Evolutionary conservation across 2,797 vertebrate genomes (phyloP).

Genomic region (Thaleichthys pacificus): DNA sequence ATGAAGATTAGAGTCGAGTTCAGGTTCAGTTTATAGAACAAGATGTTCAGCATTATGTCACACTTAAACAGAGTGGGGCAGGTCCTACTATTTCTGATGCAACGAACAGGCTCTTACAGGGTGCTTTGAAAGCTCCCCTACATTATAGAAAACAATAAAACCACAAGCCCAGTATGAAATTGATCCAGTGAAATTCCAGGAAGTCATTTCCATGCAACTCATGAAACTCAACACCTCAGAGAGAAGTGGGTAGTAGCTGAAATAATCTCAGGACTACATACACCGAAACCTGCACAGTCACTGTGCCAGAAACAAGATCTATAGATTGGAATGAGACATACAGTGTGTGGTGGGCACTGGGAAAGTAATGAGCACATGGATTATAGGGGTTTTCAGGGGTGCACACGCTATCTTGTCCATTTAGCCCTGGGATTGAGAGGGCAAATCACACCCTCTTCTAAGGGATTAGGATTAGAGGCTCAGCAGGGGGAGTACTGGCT

Average conservation of each 20-base stretch:
- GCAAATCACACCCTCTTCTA: conserved; percentile 14
- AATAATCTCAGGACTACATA: background rate
- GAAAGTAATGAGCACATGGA: conserved; percentile 1
- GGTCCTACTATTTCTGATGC: background rate
- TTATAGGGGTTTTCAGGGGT: background rate
- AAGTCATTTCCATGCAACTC: background rate
- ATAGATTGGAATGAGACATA: background rate
- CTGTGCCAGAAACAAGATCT: background rate
- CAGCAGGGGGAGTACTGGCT: conserved; percentile 1
- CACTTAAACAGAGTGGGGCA: background rate
- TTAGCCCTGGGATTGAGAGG: conserved; percentile 2
- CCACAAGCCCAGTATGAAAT: conserved; percentile 3
- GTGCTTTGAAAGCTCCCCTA: background rate
- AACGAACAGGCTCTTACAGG: background rate
- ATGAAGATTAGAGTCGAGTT: too few species aligned
- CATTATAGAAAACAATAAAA: conserved; percentile 10
- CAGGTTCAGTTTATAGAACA: background rate
- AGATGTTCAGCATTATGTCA: background rate
- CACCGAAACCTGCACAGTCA: conserved; percentile 6
- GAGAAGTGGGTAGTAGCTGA: background rate
- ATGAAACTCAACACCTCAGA: conserved; percentile 8
- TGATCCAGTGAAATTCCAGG: conserved; percentile 10
- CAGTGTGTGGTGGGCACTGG: background rate
- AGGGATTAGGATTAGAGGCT: conserved; percentile 38
- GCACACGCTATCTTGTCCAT: background rate